These are phyloP conservation scores for Drepana falcataria DNA, from an alignment of 2,888 invertebrate species.

Conservation along the genomic window DNA sequence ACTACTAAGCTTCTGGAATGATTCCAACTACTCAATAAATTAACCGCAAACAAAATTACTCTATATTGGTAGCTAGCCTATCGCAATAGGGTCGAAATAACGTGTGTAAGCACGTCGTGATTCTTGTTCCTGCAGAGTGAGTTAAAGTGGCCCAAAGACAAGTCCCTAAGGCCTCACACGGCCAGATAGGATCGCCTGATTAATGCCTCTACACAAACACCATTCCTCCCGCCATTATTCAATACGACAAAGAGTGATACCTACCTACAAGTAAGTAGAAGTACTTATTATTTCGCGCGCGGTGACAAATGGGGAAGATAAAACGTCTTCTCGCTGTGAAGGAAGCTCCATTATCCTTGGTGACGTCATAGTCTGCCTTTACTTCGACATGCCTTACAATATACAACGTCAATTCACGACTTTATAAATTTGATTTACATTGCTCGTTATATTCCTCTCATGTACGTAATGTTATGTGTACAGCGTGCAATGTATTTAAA, in stretches of 20 bases:
- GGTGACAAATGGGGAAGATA: constrained; percentile 20
- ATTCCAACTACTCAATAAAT: too few relatives aligned
- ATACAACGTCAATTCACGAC: background rate
- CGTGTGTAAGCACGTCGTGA: background rate
- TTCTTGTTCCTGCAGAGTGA: background rate
- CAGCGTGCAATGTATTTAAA: background rate
- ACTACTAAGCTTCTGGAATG: too few relatives aligned
- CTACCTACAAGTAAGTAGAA: constrained; percentile 3
- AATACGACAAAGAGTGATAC: constrained; percentile 3
- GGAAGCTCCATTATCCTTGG: constrained; percentile 2
- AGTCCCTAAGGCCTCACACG: background rate
- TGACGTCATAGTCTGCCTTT: constrained; percentile 1
- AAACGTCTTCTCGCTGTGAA: constrained; percentile 2
- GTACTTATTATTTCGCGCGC: constrained; percentile 16
- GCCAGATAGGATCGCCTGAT: constrained; percentile 2
- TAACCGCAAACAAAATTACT: too few relatives aligned
- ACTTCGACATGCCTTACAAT: background rate
- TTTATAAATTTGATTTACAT: background rate
- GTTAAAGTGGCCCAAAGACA: background rate
- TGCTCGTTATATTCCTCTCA: background rate
- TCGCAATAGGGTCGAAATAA: too few relatives aligned
- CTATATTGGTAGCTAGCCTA: too few relatives aligned
- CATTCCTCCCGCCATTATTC: constrained; percentile 2
- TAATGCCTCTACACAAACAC: constrained; percentile 3
- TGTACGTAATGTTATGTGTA: background rate